phyloP scores from a whole-genome alignment of 2,797 vertebrate species.

The Xyrichtys novacula region DNA sequence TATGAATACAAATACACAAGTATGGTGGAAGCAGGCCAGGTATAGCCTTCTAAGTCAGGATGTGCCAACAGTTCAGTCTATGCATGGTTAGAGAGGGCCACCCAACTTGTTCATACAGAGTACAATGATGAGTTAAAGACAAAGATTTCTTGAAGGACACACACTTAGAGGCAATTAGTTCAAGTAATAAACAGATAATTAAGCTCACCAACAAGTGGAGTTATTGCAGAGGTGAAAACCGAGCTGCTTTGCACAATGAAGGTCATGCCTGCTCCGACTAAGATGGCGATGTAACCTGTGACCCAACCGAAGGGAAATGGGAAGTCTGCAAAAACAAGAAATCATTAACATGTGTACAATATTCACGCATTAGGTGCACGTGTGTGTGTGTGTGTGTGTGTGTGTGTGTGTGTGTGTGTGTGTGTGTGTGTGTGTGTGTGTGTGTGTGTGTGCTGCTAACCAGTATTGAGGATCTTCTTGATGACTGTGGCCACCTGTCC shows the following conservation, averaged over 20 bases:
- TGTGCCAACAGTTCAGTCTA: no score
- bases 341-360: no score
- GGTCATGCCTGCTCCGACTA: slow-evolving; percentile 95
- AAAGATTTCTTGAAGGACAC: not conserved
- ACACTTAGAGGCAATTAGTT: not conserved
- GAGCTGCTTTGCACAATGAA: slow-evolving; percentile 98
- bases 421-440: not conserved
- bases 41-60: no score
- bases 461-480: slow-evolving; percentile 95
- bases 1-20: no score
- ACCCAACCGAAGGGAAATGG: slow-evolving; percentile 95
- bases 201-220: slow-evolving; percentile 95
- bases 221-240: slow-evolving; percentile 96
- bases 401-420: not conserved
- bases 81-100: no score
- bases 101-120: no score
- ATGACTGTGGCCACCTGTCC: slow-evolving; percentile 93
- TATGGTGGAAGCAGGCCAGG: no score
- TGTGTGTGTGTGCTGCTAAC: slow-evolving; percentile 68
- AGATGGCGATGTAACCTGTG: slow-evolving; percentile 94
- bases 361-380: no score
- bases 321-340: slow-evolving; percentile 86
- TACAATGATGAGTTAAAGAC: no score
- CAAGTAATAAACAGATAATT: slow-evolving; percentile 6
- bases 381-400: not conserved